Conservation (phyloP, 2,888 invertebrate genomes). For the Sesia bembeciformis region DNA sequence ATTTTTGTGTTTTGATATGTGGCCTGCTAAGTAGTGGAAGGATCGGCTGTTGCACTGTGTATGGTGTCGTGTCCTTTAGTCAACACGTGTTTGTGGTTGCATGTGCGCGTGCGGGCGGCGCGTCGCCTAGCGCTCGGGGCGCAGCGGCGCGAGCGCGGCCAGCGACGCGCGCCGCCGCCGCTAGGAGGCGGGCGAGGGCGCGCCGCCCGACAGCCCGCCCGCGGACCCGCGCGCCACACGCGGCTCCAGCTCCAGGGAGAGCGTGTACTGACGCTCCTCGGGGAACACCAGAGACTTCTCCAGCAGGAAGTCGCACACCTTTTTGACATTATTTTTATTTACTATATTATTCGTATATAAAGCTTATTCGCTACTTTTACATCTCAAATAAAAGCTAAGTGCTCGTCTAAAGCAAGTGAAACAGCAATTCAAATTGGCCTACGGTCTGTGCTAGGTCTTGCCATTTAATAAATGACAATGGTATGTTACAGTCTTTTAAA, state of each 20-base stretch:
- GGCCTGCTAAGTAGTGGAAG: background rate
- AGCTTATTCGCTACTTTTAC: too few relatives aligned
- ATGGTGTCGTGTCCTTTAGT: too few relatives aligned
- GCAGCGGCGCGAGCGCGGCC: conserved; percentile 55
- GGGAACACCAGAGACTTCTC: conserved; percentile 84
- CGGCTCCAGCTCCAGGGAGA: conserved; percentile 90
- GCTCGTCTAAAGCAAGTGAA: too few relatives aligned
- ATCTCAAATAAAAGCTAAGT: too few relatives aligned
- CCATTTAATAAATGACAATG: too few relatives aligned
- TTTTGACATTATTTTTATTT: too few relatives aligned
- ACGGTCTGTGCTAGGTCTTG: too few relatives aligned
- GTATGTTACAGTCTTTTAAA: too few relatives aligned
- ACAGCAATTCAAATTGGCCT: too few relatives aligned
- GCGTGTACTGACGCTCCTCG: conserved; percentile 88
- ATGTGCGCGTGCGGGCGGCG: conserved; percentile 4
- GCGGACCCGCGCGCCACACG: conserved; percentile 68
- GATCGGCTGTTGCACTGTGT: background rate
- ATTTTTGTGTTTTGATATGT: background rate
- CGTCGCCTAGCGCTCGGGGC: conserved; percentile 36
- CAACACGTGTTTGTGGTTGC: background rate
- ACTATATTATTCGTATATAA: too few relatives aligned
- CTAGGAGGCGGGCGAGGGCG: conserved; percentile 55
- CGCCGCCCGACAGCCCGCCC: conserved; percentile 27
- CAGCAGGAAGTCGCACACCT: conserved; percentile 81
- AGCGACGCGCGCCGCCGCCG: conserved; percentile 66